Percentiles rank a stretch among this genome's conserved stretches.
Conservation (phyloP, 2,113 vertebrate species). For the Heterotis niloticus region DNA sequence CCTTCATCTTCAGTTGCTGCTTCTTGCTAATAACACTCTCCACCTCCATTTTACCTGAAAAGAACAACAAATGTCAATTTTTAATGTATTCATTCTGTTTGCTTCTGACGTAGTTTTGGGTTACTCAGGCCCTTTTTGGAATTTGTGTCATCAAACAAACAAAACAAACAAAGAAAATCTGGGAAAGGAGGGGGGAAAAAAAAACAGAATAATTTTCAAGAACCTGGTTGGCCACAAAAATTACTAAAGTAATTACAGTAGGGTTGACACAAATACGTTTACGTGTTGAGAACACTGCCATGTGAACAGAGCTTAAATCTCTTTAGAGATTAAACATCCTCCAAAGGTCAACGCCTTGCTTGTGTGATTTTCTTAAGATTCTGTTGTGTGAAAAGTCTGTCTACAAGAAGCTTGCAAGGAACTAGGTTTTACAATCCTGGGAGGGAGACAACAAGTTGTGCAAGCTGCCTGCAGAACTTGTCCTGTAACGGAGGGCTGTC, state of each 20-base stretch:
- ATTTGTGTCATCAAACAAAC: not conserved
- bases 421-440: not conserved
- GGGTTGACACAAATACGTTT: not conserved
- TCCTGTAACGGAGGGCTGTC: not conserved
- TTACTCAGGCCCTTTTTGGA: not conserved
- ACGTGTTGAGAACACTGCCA: not conserved
- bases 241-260: not conserved
- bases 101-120: not conserved
- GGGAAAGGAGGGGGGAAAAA: too few species aligned
- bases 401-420: too few species aligned
- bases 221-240: not conserved
- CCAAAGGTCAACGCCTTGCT: not conserved
- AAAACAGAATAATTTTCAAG: not conserved
- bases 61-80: constrained; percentile 18
- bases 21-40: constrained; percentile 61
- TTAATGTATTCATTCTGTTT: not conserved
- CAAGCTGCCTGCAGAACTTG: not conserved
- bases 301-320: not conserved
- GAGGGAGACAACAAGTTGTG: not conserved
- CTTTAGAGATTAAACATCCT: not conserved
- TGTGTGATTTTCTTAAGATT: constrained; percentile 1
- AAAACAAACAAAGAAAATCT: not conserved
- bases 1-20: constrained; percentile 62
- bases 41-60: constrained; percentile 62
- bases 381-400: too few species aligned